A percentile compares a stretch with the other conserved stretches of the same genome.
Conservation (phyloP, 2,888 invertebrate genomes). For the Apantesis nais region DNA sequence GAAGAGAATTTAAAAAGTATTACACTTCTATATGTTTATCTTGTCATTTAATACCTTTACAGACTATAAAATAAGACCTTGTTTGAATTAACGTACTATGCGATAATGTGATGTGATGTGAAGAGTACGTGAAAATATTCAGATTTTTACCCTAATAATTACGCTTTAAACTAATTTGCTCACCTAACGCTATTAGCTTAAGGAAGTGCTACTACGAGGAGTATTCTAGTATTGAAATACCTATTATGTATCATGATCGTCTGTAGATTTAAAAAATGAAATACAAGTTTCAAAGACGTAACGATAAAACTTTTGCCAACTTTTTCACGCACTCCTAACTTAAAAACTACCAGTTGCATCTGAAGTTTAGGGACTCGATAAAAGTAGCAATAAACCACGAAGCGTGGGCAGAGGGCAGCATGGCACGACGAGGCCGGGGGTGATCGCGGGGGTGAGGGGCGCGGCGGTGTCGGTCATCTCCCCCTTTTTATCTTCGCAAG, state of each 20-base stretch:
- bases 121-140: too few species aligned
- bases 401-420: constrained; percentile 69
- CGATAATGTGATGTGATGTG: neutral
- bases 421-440: constrained; percentile 22
- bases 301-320: constrained; percentile 35
- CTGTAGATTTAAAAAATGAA: neutral
- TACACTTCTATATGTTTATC: too few species aligned
- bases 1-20: neutral
- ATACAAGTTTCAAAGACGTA: constrained; percentile 39
- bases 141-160: neutral
- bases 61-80: neutral
- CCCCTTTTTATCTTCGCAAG: constrained; percentile 83
- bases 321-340: constrained; percentile 41
- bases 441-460: constrained; percentile 34
- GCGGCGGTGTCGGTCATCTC: constrained; percentile 77
- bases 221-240: neutral
- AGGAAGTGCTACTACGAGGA: neutral
- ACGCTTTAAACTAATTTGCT: neutral
- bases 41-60: neutral
- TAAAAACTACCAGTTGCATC: constrained; percentile 65
- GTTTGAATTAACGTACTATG: neutral
- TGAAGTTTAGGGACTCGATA: constrained; percentile 69
- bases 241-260: neutral
- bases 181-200: neutral
- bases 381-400: constrained; percentile 72